Evolutionary conservation across 2,888 invertebrate genomes (phyloP).

Genomic region (Drosophila prostipennis): DNA sequence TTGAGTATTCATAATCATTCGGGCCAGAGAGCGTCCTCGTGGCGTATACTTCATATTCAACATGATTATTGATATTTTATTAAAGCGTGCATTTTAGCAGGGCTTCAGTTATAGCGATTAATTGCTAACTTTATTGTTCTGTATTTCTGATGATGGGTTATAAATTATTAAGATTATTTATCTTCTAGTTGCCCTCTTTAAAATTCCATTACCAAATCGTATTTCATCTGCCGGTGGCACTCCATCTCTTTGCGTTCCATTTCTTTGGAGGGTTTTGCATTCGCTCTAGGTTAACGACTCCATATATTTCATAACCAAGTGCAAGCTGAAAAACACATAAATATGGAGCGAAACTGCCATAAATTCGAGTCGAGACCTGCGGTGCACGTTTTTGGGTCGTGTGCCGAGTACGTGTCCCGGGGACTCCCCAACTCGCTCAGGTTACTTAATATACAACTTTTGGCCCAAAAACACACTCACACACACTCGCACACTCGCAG

Average conservation of each 20-base stretch:
- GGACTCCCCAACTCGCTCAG: slow-evolving; percentile 23
- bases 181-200: slow-evolving; percentile 3
- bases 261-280: slow-evolving; percentile 25
- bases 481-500: slow-evolving; percentile 2
- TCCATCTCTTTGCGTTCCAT: slow-evolving; percentile 24
- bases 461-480: slow-evolving; percentile 18
- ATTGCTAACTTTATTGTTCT: too few relatives aligned
- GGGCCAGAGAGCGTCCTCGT: background rate
- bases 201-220: slow-evolving; percentile 19
- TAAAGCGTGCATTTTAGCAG: background rate
- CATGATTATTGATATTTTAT: slow-evolving; percentile 8
- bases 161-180: slow-evolving; percentile 1
- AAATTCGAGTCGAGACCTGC: slow-evolving; percentile 48
- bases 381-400: slow-evolving; percentile 61
- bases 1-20: slow-evolving; percentile 44
- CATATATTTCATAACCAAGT: slow-evolving; percentile 33
- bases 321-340: slow-evolving; percentile 44
- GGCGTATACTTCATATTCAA: slow-evolving; percentile 34
- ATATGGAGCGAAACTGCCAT: slow-evolving; percentile 49
- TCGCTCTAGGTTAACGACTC: slow-evolving; percentile 41
- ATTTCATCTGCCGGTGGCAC: slow-evolving; percentile 25
- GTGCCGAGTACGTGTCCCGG: slow-evolving; percentile 50
- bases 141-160: too few relatives aligned
- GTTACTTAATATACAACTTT: slow-evolving; percentile 52
- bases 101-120: too few relatives aligned